These are phyloP conservation scores for Merodon equestris DNA, from an alignment of 2,888 invertebrate genomes.

Conservation along the genomic window DNA sequence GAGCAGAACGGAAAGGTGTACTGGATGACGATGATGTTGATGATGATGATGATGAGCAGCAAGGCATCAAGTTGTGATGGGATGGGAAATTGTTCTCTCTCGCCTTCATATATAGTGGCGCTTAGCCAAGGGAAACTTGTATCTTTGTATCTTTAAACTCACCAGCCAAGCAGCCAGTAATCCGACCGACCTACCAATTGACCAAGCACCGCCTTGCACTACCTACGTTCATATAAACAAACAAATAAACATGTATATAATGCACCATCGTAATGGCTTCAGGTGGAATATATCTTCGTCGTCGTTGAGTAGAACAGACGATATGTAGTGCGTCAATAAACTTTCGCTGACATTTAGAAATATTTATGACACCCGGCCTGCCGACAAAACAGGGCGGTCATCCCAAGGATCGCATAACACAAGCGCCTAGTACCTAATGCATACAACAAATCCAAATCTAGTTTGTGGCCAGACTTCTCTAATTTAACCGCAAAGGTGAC, in stretches of 20 bases:
- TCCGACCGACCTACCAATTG: no score
- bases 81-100: conserved; percentile 41
- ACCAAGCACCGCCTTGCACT: conserved; percentile 1
- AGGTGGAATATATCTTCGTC: conserved; percentile 29
- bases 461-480: conserved; percentile 22
- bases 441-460: conserved; percentile 8
- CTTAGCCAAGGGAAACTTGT: conserved; percentile 55
- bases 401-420: conserved; percentile 3
- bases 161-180: no score
- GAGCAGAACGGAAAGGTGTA: no score
- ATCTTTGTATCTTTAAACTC: conserved; percentile 25
- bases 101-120: conserved; percentile 40
- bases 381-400: conserved; percentile 36
- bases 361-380: conserved; percentile 43
- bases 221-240: no score
- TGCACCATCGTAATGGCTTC: conserved; percentile 43
- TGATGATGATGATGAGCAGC: conserved; percentile 16
- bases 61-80: conserved; percentile 44
- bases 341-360: conserved; percentile 57
- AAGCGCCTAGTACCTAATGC: background rate
- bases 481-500: conserved; percentile 50
- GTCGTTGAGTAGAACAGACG: conserved; percentile 11
- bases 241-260: background rate
- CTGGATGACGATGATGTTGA: conserved; percentile 7
- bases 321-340: conserved; percentile 49